Conservation (phyloP, 2,797 vertebrate genomes). For the Dipus sagitta region DNA sequence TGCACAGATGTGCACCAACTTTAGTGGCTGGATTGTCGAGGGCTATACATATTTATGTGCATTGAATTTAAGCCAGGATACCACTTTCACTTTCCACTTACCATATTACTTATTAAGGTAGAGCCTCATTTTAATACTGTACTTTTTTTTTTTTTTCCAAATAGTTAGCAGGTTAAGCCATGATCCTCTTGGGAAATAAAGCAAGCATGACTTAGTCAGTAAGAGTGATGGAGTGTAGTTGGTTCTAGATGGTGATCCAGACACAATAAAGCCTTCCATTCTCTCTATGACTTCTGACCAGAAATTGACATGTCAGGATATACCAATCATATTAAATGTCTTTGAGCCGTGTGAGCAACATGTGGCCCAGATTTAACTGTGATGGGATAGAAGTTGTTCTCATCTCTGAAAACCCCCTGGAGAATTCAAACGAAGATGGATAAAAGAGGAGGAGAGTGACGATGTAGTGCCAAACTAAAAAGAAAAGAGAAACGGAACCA, state of each 20-base stretch:
- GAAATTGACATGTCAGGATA: constrained; percentile 23
- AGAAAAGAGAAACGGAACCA: neutral
- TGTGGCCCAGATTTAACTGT: constrained; percentile 25
- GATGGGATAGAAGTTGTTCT: neutral
- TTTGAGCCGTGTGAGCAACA: neutral
- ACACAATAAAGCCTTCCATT: neutral
- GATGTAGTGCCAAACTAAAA: constrained; percentile 61
- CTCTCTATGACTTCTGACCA: constrained; percentile 11
- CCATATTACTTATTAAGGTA: constrained; percentile 34
- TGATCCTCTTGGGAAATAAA: neutral
- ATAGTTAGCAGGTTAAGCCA: neutral
- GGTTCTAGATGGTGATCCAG: neutral
- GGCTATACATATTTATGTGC: neutral
- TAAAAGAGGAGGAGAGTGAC: neutral
- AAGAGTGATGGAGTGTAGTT: neutral
- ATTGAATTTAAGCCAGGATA: constrained; percentile 24
- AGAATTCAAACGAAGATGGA: constrained; percentile 13
- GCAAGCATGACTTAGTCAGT: neutral
- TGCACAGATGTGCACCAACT: neutral
- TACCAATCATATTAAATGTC: constrained; percentile 54
- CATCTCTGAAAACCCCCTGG: constrained; percentile 60
- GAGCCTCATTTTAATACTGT: constrained; percentile 41
- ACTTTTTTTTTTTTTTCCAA: neutral
- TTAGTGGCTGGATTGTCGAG: neutral
- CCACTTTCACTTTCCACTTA: constrained; percentile 31